Evolutionary conservation across 2,113 vertebrate genomes (phyloP).

Genomic region (Pipa parva): DNA sequence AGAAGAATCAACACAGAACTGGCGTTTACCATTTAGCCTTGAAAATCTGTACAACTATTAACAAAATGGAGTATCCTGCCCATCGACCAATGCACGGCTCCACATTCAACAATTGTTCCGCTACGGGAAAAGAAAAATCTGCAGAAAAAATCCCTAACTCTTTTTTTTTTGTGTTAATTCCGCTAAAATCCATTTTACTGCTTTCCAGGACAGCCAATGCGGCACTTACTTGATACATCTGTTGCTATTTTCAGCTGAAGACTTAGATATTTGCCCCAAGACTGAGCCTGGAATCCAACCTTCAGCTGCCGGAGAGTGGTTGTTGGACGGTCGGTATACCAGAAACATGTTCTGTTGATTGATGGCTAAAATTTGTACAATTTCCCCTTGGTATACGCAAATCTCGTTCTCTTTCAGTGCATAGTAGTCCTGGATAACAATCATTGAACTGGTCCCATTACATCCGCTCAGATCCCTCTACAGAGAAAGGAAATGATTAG

Average conservation of each 20-base stretch:
- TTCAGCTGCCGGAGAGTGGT: conserved; percentile 87
- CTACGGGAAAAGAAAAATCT: conserved; percentile 48
- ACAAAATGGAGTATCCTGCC: conserved; percentile 43
- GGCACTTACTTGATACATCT: conserved; percentile 98
- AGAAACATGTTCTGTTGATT: conserved; percentile 98
- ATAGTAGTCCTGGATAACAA: conserved; percentile 90
- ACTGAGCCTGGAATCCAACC: conserved; percentile 94
- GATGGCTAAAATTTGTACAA: conserved; percentile 88
- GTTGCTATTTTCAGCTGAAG: conserved; percentile 80
- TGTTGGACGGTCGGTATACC: conserved; percentile 86
- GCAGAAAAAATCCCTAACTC: conserved; percentile 50
- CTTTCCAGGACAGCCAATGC: conserved; percentile 65
- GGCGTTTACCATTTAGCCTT: conserved; percentile 60
- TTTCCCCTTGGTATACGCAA: conserved; percentile 87
- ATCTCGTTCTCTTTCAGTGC: conserved; percentile 98
- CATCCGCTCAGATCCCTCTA: conserved; percentile 78
- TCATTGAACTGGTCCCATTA: conserved; percentile 87
- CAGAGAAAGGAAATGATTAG: conserved; percentile 2
- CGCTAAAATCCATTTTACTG: conserved; percentile 70
- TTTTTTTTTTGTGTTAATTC: too few relatives aligned
- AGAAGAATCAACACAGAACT: conserved; percentile 64
- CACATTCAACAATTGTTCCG: conserved; percentile 60
- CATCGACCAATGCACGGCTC: conserved; percentile 55
- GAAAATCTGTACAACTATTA: conserved; percentile 47
- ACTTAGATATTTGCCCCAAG: conserved; percentile 79